Percentiles rank a stretch among this genome's conserved stretches.
These are phyloP conservation scores for Hemitrygon akajei DNA, from an alignment of 2,797 vertebrate genomes.

Conservation along the genomic window DNA sequence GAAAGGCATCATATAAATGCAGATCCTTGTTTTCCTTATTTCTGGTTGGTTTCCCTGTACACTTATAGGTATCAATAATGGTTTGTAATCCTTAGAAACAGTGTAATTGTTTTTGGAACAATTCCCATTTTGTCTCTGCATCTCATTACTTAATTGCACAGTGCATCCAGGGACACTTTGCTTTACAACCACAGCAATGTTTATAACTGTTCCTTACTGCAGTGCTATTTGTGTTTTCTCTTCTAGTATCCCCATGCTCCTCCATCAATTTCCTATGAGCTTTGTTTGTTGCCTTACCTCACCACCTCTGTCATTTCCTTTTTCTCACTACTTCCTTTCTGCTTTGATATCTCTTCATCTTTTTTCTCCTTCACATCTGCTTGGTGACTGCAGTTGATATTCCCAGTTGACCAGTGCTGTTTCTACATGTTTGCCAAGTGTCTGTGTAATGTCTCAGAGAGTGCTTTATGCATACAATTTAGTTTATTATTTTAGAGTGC, in stretches of 20 bases:
- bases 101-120: slow-evolving; percentile 4
- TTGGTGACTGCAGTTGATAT: background rate
- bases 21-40: background rate
- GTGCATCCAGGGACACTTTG: background rate
- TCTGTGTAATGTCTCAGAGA: background rate
- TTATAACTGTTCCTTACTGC: background rate
- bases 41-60: background rate
- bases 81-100: background rate
- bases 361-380: background rate
- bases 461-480: background rate
- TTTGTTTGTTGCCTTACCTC: too few species aligned
- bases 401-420: background rate
- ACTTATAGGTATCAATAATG: background rate
- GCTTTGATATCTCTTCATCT: background rate
- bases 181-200: background rate
- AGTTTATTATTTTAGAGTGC: background rate
- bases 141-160: background rate
- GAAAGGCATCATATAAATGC: background rate
- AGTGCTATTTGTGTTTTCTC: background rate
- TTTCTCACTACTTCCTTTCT: background rate
- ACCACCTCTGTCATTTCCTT: background rate
- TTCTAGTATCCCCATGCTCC: background rate
- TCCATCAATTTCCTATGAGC: too few species aligned
- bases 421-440: background rate
- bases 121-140: background rate